Conservation (phyloP, 2,888 invertebrate species). For the Caenorhabditis sp. region DNA sequence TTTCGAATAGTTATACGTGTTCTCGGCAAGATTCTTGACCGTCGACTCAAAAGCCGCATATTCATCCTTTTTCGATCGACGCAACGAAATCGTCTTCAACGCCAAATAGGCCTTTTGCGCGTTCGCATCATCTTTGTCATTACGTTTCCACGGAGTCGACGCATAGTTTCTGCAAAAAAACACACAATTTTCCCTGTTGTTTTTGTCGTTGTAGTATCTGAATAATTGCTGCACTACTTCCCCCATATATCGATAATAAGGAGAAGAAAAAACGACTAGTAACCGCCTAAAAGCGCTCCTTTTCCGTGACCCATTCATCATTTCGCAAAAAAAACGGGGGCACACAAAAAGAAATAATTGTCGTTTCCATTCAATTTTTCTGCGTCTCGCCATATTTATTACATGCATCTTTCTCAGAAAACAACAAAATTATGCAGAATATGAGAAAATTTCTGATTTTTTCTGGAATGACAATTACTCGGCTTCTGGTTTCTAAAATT, state of each 20-base stretch:
- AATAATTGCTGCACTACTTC: too few species aligned
- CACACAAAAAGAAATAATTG: not conserved
- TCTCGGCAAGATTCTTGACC: slow-evolving; percentile 73
- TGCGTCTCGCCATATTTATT: not conserved
- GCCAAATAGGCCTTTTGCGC: slow-evolving; percentile 78
- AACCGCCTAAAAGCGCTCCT: not conserved
- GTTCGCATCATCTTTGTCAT: slow-evolving; percentile 83
- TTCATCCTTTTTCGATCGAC: slow-evolving; percentile 77
- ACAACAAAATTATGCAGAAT: too few species aligned
- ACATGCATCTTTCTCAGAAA: not conserved
- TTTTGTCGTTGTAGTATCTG: not conserved
- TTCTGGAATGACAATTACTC: too few species aligned
- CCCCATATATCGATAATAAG: too few species aligned
- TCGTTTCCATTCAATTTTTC: not conserved
- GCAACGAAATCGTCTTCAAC: slow-evolving; percentile 86
- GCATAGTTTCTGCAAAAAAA: slow-evolving; percentile 1
- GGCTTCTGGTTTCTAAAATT: too few species aligned
- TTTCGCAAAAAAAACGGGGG: not conserved
- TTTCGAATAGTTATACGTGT: slow-evolving; percentile 65
- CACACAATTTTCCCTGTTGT: not conserved
- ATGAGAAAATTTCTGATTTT: too few species aligned
- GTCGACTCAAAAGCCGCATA: slow-evolving; percentile 82
- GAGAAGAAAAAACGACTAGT: too few species aligned
- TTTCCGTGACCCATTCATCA: not conserved
- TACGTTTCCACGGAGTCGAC: slow-evolving; percentile 82